Evolutionary conservation across 2,797 vertebrate species (phyloP), one percentile per base, ranked within the genome.

Genomic region (Discoglossus pictus): DNA sequence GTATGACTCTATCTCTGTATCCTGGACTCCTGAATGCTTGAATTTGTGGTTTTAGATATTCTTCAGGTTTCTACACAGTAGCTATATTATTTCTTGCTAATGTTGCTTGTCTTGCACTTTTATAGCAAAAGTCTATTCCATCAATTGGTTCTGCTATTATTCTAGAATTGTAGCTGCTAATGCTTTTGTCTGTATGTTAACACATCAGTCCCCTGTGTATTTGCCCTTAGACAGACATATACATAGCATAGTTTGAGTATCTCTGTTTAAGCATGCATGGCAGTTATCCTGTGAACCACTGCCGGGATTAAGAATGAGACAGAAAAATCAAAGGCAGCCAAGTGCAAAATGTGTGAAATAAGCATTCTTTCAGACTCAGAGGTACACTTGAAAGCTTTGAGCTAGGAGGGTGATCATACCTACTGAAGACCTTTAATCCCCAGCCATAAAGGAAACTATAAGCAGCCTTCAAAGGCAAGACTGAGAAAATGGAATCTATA

Each of bases 361-460:
- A 82, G 76, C 76, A 74, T 76, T 75, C 53, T 59, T 34, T 50
- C 53, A 47, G 34, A 66, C 50, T 68, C 55, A 13, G 65, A 68
- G 65, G 65, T 68, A 60, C 43, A 68, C 65, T 81, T 85, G 80
- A 79, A 81, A 83, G 79, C 73, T 77, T 75, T 81, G 80, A 79
- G 78, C 83, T 76, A 70, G 65, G 72, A 74, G 74, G 76, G 78
- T 74, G 78, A 74, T 79, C 82, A 76, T 75, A 79, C 75, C 78
- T 80, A 77, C 76, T 80, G 79, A 79, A 77, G 79, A 76, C 76
- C 77, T 76, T 78, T 78, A 79, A 84, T 81, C 80, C 79, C 65
- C 75, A 82, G 76, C 78, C 80, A 80, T 21, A 79, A 73, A 76
- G 76, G n/a, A 51, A 78, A 76, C 78, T 76, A 68, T 78, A 72